Evolutionary conservation across 2,888 invertebrate species (phyloP).

Genomic region (Chirona hameri): DNA sequence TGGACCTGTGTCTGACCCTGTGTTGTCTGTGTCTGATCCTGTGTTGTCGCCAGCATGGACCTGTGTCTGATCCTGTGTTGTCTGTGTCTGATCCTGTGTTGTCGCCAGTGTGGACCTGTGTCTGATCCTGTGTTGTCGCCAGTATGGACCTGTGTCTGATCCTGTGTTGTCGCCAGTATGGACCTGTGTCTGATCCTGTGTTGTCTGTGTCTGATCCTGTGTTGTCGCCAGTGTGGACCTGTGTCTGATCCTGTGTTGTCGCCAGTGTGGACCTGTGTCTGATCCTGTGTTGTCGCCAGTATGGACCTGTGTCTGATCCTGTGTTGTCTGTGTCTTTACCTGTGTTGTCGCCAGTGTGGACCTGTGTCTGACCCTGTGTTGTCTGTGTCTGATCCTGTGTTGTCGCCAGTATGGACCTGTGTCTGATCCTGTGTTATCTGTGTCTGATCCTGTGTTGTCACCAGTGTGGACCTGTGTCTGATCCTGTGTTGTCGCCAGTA

Average conservation of each 20-base stretch:
- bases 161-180: neutral
- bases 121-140: no score
- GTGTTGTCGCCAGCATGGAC: neutral
- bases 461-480: conserved; percentile 61
- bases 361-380: conserved; percentile 50
- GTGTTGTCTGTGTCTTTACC: no score
- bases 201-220: conserved; percentile 24
- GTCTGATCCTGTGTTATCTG: no score
- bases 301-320: conserved; percentile 1
- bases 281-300: no score
- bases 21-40: no score
- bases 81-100: conserved; percentile 28
- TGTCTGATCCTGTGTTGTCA: conserved; percentile 28
- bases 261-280: no score
- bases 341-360: conserved; percentile 55
- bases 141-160: no score
- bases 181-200: no score
- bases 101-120: conserved; percentile 61
- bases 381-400: no score
- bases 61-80: no score
- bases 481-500: no score
- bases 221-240: conserved; percentile 60
- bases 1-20: conserved; percentile 57
- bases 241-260: conserved; percentile 42
- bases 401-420: neutral